These are phyloP conservation scores for Melanotaenia nigrans DNA, from an alignment of 2,797 vertebrate species.

Conservation along the genomic window DNA sequence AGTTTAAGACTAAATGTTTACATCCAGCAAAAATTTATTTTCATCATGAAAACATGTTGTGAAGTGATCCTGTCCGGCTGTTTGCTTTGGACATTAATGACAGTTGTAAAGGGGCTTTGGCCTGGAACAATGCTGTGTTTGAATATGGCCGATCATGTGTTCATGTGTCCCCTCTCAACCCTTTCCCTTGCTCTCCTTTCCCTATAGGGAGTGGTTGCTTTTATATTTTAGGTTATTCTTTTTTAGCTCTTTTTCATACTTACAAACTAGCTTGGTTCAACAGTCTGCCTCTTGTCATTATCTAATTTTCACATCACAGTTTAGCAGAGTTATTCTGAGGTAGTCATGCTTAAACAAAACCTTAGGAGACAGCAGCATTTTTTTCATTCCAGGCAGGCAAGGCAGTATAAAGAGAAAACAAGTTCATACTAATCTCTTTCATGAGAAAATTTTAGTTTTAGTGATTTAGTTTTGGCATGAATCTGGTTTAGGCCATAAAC, in stretches of 20 bases:
- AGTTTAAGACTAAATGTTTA: constrained; percentile 4
- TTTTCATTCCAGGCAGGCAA: constrained; percentile 23
- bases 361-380: constrained; percentile 13
- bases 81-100: constrained; percentile 54
- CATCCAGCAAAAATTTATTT: neutral
- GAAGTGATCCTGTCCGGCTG: constrained; percentile 10
- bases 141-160: constrained; percentile 67
- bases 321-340: constrained; percentile 7
- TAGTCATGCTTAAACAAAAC: constrained; percentile 8
- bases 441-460: neutral
- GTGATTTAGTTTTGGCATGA: constrained; percentile 22
- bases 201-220: constrained; percentile 28
- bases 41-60: constrained; percentile 12
- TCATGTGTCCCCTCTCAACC: constrained; percentile 28
- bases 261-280: neutral
- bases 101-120: constrained; percentile 46
- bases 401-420: constrained; percentile 23
- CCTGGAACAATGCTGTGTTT: constrained; percentile 65
- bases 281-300: neutral
- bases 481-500: constrained; percentile 19
- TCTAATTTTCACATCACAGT: constrained; percentile 1
- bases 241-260: constrained; percentile 5
- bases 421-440: constrained; percentile 47
- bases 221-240: constrained; percentile 15
- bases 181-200: constrained; percentile 25